These are phyloP conservation scores for Carcharodon carcharias DNA, from an alignment of 2,797 vertebrate genomes.

Conservation along the genomic window DNA sequence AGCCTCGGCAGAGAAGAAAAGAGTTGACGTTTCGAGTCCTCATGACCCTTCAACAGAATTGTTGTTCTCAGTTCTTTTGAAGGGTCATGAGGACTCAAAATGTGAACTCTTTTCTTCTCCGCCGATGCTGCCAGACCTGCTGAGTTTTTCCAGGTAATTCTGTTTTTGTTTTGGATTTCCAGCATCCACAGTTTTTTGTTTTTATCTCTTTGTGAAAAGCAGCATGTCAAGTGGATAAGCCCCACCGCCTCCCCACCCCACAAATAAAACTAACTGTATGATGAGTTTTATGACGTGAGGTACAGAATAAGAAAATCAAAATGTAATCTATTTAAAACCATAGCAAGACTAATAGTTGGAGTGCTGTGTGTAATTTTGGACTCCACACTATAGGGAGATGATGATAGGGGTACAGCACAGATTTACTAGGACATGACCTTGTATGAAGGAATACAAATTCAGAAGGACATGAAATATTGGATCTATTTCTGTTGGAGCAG, in stretches of 20 bases:
- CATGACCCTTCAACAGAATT: too few relatives aligned
- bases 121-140: too few relatives aligned
- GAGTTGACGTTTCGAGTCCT: too few relatives aligned
- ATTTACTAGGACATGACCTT: not conserved
- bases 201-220: too few relatives aligned
- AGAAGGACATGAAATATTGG: not conserved
- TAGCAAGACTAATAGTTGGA: not conserved
- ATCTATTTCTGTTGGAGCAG: not conserved
- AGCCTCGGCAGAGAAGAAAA: too few relatives aligned
- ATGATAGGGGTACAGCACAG: not conserved
- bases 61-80: too few relatives aligned
- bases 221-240: not conserved
- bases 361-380: not conserved
- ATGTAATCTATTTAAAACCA: not conserved
- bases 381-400: not conserved
- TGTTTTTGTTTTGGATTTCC: too few relatives aligned
- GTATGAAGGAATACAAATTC: not conserved
- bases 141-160: too few relatives aligned
- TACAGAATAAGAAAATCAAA: not conserved
- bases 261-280: not conserved
- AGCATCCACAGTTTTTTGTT: too few relatives aligned
- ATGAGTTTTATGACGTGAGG: not conserved
- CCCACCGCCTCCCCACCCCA: too few relatives aligned
- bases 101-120: too few relatives aligned
- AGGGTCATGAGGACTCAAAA: too few relatives aligned